Base-by-base conservation (phyloP, 2,113 vertebrate genomes). In the Boleophthalmus pectinirostris region DNA sequence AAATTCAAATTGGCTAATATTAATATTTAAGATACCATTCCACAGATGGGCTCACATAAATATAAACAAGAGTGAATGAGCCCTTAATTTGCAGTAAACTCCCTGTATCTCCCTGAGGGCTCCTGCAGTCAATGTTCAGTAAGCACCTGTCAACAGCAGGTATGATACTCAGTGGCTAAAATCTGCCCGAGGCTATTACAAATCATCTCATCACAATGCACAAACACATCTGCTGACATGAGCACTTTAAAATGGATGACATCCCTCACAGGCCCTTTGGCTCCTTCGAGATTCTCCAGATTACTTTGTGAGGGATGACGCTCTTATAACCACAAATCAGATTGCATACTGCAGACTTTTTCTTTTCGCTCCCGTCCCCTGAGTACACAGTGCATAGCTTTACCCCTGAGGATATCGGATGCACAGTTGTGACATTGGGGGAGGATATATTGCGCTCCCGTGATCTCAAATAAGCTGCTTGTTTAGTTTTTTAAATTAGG, bases 381-480 rank as follows among this genome's bases (percentile, higher is more conserved):
- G 82, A 88, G 82, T 69, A 49, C 75, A 78, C 79, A 81, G 66
- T 88, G 73, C 82, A 84, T 76, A 87, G 72, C 78, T 64, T 82
- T 69, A 70, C 84, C 79, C 87, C 81, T 0, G 61, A 82, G 84
- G 87, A 82, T 70, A 81, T 78, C 72, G 23, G 65, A 25, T 85
- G 76, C 84, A 66, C 82, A 77, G 72, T 85, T 85, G 79, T 83
- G 85, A 85, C 82, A 77, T 63, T 82, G 79, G 35, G 51, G 56
- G 70, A 87, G 84, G 87, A 77, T 80, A 77, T 81, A 81, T 76
- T 18, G 58, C 75, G 68, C 77, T 78, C 72, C 54, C 45, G 33
- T 72, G 71, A 68, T 83, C 58, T 25, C 24, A 61, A 61, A 61
- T 18, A 64, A 64, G 33, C 61, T 12, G 20, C 18, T 64, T 38